phyloP scores from a whole-genome alignment of 2,888 invertebrate genomes.

The Chaetogeoica ovagalla region DNA sequence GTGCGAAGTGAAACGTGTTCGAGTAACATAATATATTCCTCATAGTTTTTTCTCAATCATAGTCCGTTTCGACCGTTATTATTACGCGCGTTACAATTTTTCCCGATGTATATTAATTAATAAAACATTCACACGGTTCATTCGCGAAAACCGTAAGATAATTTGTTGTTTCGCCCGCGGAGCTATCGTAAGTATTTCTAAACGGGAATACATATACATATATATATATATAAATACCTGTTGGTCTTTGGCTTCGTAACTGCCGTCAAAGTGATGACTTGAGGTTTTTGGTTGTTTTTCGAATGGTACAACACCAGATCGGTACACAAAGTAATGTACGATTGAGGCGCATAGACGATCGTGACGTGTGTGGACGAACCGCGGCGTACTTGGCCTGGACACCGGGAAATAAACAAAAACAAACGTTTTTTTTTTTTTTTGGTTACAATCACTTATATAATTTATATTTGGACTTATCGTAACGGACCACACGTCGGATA shows the following conservation, averaged over 20 bases:
- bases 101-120: too few species aligned
- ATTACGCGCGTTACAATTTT: too few species aligned
- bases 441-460: neutral
- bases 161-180: too few species aligned
- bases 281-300: neutral
- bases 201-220: too few species aligned
- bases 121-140: too few species aligned
- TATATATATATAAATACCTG: too few species aligned
- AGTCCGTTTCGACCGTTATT: too few species aligned
- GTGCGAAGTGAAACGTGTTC: too few species aligned
- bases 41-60: too few species aligned
- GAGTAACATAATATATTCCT: too few species aligned
- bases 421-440: constrained; percentile 10
- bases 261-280: constrained; percentile 3
- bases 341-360: constrained; percentile 13
- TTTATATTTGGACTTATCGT: neutral
- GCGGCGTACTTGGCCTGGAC: constrained; percentile 11
- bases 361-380: constrained; percentile 9
- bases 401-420: neutral
- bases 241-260: constrained; percentile 15
- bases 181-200: too few species aligned
- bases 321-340: constrained; percentile 16
- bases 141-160: too few species aligned
- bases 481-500: constrained; percentile 26
- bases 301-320: constrained; percentile 14